Conservation (phyloP, 2,888 invertebrate species). For the Deilephila elpenor region DNA sequence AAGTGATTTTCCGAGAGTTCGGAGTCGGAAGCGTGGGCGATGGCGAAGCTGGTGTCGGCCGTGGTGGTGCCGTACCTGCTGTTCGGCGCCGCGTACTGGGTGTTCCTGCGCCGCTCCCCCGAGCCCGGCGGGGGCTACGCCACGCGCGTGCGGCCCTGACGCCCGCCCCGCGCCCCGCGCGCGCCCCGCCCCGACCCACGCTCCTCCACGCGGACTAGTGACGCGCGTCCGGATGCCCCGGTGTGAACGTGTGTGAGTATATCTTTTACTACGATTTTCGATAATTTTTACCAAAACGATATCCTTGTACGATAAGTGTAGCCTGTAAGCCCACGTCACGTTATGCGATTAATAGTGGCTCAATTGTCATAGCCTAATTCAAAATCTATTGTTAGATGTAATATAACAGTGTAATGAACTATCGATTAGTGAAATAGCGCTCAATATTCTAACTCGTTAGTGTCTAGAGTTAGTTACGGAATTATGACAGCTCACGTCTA, state of each 20-base stretch:
- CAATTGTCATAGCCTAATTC: constrained; percentile 24
- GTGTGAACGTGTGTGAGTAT: constrained; percentile 37
- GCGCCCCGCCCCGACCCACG: background rate
- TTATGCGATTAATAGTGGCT: constrained; percentile 10
- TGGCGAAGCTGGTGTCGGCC: constrained; percentile 62
- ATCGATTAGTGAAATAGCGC: constrained; percentile 31
- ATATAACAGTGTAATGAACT: constrained; percentile 24
- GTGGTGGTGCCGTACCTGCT: constrained; percentile 71
- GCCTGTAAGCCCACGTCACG: constrained; percentile 21
- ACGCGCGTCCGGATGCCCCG: constrained; percentile 7
- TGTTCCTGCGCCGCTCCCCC: constrained; percentile 57
- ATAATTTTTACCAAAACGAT: constrained; percentile 60
- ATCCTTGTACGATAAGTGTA: constrained; percentile 40
- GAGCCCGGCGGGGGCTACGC: constrained; percentile 31
- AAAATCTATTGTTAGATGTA: constrained; percentile 24
- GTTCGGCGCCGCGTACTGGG: constrained; percentile 65
- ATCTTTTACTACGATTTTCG: constrained; percentile 54
- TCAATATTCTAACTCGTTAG: constrained; percentile 32
- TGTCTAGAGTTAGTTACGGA: constrained; percentile 27
- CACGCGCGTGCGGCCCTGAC: constrained; percentile 25
- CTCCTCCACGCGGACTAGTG: constrained; percentile 4
- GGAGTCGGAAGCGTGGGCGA: constrained; percentile 79
- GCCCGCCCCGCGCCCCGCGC: constrained; percentile 18
- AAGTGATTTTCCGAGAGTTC: constrained; percentile 78
- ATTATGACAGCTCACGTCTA: constrained; percentile 3